A percentile compares a stretch with the other conserved stretches of the same genome.
phyloP scores from a whole-genome alignment of 2,888 invertebrate genomes.

The Diaprepes abbreviatus region DNA sequence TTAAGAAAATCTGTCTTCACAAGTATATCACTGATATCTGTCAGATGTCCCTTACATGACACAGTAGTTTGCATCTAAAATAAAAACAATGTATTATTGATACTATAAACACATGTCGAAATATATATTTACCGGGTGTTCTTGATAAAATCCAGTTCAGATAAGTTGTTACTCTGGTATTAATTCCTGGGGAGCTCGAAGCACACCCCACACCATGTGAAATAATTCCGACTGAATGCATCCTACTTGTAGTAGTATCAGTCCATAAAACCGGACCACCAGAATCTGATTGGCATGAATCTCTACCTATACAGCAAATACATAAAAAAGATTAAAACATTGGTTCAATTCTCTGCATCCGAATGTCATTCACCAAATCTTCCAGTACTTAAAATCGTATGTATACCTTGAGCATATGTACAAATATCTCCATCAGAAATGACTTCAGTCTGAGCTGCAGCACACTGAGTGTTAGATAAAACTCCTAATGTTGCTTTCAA shows the following conservation, averaged over 20 bases:
- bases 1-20: no score
- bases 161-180: slow-evolving; percentile 71
- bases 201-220: slow-evolving; percentile 73
- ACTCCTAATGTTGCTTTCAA: slow-evolving; percentile 71
- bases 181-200: slow-evolving; percentile 69
- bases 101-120: neutral
- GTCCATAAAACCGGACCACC: slow-evolving; percentile 52
- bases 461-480: slow-evolving; percentile 68
- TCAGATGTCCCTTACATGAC: slow-evolving; percentile 17
- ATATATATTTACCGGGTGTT: slow-evolving; percentile 46
- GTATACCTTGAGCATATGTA: slow-evolving; percentile 54
- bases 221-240: slow-evolving; percentile 71
- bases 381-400: no score
- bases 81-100: neutral
- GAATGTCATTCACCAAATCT: no score
- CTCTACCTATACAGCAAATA: slow-evolving; percentile 55
- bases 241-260: slow-evolving; percentile 54
- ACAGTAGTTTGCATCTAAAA: slow-evolving; percentile 38
- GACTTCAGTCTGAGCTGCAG: slow-evolving; percentile 49
- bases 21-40: no score
- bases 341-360: no score
- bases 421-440: slow-evolving; percentile 59
- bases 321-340: no score
- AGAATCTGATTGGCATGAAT: slow-evolving; percentile 59
- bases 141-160: slow-evolving; percentile 71